phyloP scores from a whole-genome alignment of 1,140 invertebrate species.

The Anoplophora glabripennis region DNA sequence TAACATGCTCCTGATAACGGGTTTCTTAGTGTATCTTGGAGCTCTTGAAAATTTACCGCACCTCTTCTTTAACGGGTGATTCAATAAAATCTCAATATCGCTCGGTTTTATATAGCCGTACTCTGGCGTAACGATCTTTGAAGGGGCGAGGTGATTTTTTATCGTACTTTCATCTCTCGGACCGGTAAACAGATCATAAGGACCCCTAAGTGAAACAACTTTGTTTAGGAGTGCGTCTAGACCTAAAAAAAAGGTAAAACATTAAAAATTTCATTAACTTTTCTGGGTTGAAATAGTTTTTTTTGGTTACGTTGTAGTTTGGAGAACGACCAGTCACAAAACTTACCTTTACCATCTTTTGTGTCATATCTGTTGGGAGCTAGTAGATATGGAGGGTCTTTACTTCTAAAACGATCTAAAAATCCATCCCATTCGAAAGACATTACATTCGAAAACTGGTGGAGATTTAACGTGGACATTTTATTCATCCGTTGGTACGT shows the following conservation, averaged over 20 bases:
- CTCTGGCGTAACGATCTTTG: constrained; percentile 26
- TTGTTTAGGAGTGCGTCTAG: not conserved
- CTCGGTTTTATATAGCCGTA: constrained; percentile 35
- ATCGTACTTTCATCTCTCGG: constrained; percentile 41
- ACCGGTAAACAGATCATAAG: constrained; percentile 44
- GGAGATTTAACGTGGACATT: constrained; percentile 12
- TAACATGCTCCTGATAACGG: constrained; percentile 29
- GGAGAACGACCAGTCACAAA: not conserved
- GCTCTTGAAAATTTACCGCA: constrained; percentile 34
- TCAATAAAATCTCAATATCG: constrained; percentile 31
- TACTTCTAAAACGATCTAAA: constrained; percentile 29
- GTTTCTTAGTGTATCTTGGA: constrained; percentile 31
- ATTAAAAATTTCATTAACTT: not conserved
- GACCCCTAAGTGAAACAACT: constrained; percentile 31
- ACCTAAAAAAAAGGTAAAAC: not conserved
- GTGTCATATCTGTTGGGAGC: constrained; percentile 35
- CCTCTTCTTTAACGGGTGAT: constrained; percentile 35
- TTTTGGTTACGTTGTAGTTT: not conserved
- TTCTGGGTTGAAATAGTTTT: no score
- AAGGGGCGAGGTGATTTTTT: constrained; percentile 41
- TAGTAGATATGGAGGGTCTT: constrained; percentile 22
- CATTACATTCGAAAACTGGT: constrained; percentile 27
- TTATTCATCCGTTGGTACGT: constrained; percentile 5
- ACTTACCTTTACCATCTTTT: constrained; percentile 16
- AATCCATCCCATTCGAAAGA: constrained; percentile 41